Conservation (phyloP, 2,113 vertebrate genomes). For the Oryzias curvinotus region DNA sequence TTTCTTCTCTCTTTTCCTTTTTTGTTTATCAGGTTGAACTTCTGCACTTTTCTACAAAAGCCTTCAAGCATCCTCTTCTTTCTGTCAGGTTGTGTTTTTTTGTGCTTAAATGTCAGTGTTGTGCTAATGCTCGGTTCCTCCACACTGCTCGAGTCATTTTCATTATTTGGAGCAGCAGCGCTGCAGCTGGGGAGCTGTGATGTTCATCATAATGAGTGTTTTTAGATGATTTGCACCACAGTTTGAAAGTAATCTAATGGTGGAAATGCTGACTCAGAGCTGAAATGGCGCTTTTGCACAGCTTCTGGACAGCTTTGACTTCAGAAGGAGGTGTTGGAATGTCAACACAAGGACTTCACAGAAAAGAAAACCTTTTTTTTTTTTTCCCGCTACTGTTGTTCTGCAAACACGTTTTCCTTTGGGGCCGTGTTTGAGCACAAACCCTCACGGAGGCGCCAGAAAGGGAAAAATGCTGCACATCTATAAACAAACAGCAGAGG, state of each 20-base stretch:
- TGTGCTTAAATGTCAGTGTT: too few species aligned
- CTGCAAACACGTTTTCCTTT: slow-evolving; percentile 21
- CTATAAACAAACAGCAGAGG: too few species aligned
- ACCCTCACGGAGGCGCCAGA: too few species aligned
- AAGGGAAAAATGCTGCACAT: too few species aligned
- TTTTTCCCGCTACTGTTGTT: slow-evolving; percentile 7
- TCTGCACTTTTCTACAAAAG: too few species aligned
- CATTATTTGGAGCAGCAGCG: too few species aligned
- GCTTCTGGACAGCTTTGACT: slow-evolving; percentile 26
- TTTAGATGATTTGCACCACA: background rate
- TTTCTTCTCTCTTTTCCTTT: too few species aligned
- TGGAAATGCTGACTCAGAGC: slow-evolving; percentile 25
- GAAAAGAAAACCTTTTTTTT: slow-evolving; percentile 18
- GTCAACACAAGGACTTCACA: slow-evolving; percentile 31
- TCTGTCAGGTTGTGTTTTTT: too few species aligned
- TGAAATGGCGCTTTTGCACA: slow-evolving; percentile 10
- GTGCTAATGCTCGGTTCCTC: too few species aligned
- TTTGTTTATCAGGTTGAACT: too few species aligned
- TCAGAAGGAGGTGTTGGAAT: slow-evolving; percentile 22
- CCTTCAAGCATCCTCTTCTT: too few species aligned
- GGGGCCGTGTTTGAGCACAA: background rate
- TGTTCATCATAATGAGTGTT: background rate
- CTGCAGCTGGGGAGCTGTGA: background rate
- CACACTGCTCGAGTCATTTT: too few species aligned
- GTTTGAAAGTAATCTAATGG: slow-evolving; percentile 9